Evolutionary conservation across 2,888 invertebrate species (phyloP).

Genomic region (Drosophila barbarae): DNA sequence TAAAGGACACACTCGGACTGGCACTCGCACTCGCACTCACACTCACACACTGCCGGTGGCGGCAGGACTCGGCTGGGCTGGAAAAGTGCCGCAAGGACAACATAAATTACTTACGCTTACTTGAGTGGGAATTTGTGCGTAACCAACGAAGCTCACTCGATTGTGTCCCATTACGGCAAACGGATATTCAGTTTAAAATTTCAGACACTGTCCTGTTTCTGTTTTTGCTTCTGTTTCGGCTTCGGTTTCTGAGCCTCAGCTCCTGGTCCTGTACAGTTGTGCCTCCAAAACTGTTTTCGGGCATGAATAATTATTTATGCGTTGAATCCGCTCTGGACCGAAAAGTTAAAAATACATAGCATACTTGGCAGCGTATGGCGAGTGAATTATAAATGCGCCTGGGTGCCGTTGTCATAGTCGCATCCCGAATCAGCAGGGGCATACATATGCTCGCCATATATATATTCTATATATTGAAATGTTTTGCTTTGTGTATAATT

Average conservation of each 20-base stretch:
- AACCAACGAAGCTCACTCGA: constrained; percentile 73
- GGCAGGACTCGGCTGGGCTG: constrained; percentile 9
- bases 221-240: background rate
- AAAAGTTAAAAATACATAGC: constrained; percentile 46
- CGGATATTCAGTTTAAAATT: constrained; percentile 72
- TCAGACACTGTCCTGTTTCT: constrained; percentile 48
- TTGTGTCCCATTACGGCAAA: constrained; percentile 73
- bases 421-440: constrained; percentile 4
- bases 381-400: constrained; percentile 55
- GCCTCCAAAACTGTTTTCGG: constrained; percentile 52
- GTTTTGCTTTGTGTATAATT: constrained; percentile 38
- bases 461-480: constrained; percentile 15
- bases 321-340: constrained; percentile 24
- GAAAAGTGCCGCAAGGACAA: constrained; percentile 69
- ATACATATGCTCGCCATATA: background rate
- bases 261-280: constrained; percentile 24
- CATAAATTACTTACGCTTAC: constrained; percentile 77
- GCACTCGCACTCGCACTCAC: constrained; percentile 14
- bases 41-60: constrained; percentile 2
- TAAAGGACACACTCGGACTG: constrained; percentile 50
- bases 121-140: constrained; percentile 77
- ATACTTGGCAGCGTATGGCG: constrained; percentile 55
- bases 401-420: constrained; percentile 21
- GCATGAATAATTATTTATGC: constrained; percentile 75
- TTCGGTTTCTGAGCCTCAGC: background rate